Evolutionary conservation across 1,140 invertebrate species (phyloP), one percentile per base, ranked within the genome.

Genomic region (Papilio helenus): DNA sequence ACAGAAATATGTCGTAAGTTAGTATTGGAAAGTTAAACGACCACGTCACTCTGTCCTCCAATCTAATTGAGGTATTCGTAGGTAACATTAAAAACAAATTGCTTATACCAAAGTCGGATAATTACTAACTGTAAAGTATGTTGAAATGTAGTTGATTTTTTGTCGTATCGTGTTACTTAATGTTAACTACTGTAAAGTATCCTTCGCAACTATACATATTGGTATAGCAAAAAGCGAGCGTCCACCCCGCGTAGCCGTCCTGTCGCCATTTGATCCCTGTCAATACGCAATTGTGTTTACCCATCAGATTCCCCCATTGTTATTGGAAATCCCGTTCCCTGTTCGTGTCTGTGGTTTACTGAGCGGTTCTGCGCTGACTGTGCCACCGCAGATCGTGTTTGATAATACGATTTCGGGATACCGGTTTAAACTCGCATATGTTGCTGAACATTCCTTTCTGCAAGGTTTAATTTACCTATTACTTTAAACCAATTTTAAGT

Each of bases 281-380:
- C 89, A 88, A 88, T 86, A 86, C 83, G 86, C 82, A 82, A 85
- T 85, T 87, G 84, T 83, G 83, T 84, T 74, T 82, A 81, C 82
- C 82, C 86, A 92, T 93, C 87, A 83, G 83, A 87, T 86, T 91
- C 89, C 88, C 90, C 89, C 86, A 78, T 81, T 80, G 72, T 87
- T 86, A 91, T 90, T 91, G 90, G 89, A 90, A 91, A 88, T 89
- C 85, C 88, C 88, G 85, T 87, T 82, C 80, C 85, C 85, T 83
- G 85, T 81, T 81, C 84, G 80, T 82, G 86, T 84, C 88, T 88
- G 87, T 86, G 90, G 87, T 88, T 90, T 90, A 89, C 87, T 89
- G 85, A 87, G 83, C 89, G 88, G 90, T 89, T 90, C 85, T 80
- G 83, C 84, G 76, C 72, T 65, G 82, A 85, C 82, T 76, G 82